Percentiles rank a stretch among this genome's conserved stretches.
Conservation (phyloP, 2,113 vertebrate genomes). For the Pyxicephalus adspersus region DNA sequence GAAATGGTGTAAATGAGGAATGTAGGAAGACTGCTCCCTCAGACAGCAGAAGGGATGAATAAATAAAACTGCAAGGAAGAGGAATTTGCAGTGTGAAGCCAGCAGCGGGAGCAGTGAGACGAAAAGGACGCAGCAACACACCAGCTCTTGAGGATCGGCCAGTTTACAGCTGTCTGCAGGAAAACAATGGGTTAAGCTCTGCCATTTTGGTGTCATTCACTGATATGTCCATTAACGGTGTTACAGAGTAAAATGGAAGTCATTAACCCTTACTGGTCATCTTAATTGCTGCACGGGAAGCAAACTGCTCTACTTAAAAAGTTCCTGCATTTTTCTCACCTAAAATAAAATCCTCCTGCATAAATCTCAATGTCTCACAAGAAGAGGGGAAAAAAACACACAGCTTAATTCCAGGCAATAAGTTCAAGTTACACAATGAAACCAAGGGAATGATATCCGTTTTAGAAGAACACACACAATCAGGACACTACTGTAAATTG, state of each 20-base stretch:
- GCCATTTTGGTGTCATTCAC: slow-evolving; percentile 92
- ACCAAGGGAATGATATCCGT: background rate
- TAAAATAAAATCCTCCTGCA: background rate
- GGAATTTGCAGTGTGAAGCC: slow-evolving; percentile 46
- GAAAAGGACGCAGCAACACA: slow-evolving; percentile 44
- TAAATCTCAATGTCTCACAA: background rate
- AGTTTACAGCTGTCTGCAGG: slow-evolving; percentile 57
- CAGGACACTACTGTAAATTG: too few relatives aligned
- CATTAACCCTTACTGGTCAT: slow-evolving; percentile 79
- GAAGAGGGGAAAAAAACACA: background rate
- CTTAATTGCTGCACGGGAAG: slow-evolving; percentile 58
- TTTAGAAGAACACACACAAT: background rate
- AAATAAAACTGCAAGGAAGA: slow-evolving; percentile 9
- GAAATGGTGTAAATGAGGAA: slow-evolving; percentile 10
- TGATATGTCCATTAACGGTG: slow-evolving; percentile 87
- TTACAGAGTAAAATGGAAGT: slow-evolving; percentile 94
- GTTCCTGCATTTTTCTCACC: slow-evolving; percentile 31
- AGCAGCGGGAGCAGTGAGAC: slow-evolving; percentile 47
- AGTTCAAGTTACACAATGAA: background rate
- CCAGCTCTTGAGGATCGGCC: slow-evolving; percentile 43
- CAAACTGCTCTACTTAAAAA: slow-evolving; percentile 3
- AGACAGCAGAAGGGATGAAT: background rate
- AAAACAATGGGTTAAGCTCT: slow-evolving; percentile 86
- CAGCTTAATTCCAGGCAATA: background rate
- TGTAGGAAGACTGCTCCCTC: background rate